Evolutionary conservation across 2,888 invertebrate species (phyloP).

Genomic region (Spodoptera picta): DNA sequence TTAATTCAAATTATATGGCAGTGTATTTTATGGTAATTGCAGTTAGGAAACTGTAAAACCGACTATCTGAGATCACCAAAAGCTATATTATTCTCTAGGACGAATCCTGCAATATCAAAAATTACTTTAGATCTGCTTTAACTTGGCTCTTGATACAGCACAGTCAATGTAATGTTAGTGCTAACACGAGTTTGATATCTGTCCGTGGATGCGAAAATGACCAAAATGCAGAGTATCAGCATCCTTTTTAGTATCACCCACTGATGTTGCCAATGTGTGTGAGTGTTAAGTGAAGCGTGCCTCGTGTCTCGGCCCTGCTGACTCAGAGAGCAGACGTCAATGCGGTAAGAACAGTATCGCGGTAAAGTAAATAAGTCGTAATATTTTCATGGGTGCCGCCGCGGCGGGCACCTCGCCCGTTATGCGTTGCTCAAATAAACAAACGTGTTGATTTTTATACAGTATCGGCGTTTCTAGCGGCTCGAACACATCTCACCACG

Average conservation of each 20-base stretch:
- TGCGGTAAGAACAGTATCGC: constrained; percentile 77
- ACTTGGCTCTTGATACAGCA: too few relatives aligned
- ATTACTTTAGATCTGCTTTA: too few relatives aligned
- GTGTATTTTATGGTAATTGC: too few relatives aligned
- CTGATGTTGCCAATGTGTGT: constrained; percentile 47
- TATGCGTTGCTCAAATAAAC: constrained; percentile 84
- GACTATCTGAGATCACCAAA: too few relatives aligned
- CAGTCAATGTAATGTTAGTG: too few relatives aligned
- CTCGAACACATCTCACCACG: constrained; percentile 66
- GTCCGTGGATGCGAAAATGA: constrained; percentile 1
- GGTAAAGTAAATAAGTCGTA: constrained; percentile 86
- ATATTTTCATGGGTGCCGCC: constrained; percentile 85
- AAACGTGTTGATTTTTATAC: constrained; percentile 85
- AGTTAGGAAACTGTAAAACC: too few relatives aligned
- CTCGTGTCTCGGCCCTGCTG: constrained; percentile 66
- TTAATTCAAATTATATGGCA: too few relatives aligned
- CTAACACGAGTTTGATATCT: too few relatives aligned
- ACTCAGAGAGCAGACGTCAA: constrained; percentile 76
- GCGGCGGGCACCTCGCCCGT: constrained; percentile 78
- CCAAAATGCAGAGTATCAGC: constrained; percentile 3
- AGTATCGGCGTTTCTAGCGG: constrained; percentile 74
- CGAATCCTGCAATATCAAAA: too few relatives aligned
- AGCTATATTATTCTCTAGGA: too few relatives aligned
- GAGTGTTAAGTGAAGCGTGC: constrained; percentile 59
- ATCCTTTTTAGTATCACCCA: constrained; percentile 22